These are phyloP conservation scores for Pectinophora gossypiella DNA, from an alignment of 1,140 invertebrate genomes.

Conservation along the genomic window DNA sequence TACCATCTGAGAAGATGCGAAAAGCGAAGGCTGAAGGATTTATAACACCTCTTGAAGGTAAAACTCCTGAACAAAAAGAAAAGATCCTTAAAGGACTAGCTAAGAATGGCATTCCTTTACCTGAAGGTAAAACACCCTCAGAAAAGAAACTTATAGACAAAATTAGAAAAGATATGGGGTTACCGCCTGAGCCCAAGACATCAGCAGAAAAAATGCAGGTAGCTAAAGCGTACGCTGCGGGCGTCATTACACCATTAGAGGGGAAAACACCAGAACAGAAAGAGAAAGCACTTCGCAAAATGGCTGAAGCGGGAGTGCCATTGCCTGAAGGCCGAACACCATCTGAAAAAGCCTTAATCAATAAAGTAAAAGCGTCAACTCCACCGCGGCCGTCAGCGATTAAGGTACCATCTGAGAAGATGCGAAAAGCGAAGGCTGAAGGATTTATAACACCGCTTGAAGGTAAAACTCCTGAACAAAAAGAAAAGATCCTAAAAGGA, in stretches of 20 bases:
- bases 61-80: conserved; percentile 31
- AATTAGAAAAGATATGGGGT: conserved; percentile 18
- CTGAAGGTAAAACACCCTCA: conserved; percentile 26
- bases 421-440: no score
- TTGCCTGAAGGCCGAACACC: conserved; percentile 29
- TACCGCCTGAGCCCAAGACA: conserved; percentile 24
- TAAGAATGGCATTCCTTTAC: conserved; percentile 27
- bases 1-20: conserved; percentile 15
- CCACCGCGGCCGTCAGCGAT: conserved; percentile 8
- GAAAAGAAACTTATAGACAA: conserved; percentile 25
- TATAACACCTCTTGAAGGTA: no score
- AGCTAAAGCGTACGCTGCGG: conserved; percentile 22
- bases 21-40: conserved; percentile 24
- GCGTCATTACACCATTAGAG: no score
- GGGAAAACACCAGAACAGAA: conserved; percentile 35
- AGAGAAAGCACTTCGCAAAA: conserved; percentile 34
- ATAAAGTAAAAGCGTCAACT: conserved; percentile 7
- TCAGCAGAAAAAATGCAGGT: conserved; percentile 20
- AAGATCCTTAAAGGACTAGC: conserved; percentile 29
- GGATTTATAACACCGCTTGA: no score
- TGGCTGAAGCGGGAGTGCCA: conserved; percentile 26
- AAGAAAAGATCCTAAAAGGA: no score
- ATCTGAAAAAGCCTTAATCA: conserved; percentile 19
- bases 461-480: no score
- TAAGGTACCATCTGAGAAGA: no score